These are phyloP conservation scores for Margaritifera margaritifera DNA, from an alignment of 2,888 invertebrate species.

Conservation along the genomic window DNA sequence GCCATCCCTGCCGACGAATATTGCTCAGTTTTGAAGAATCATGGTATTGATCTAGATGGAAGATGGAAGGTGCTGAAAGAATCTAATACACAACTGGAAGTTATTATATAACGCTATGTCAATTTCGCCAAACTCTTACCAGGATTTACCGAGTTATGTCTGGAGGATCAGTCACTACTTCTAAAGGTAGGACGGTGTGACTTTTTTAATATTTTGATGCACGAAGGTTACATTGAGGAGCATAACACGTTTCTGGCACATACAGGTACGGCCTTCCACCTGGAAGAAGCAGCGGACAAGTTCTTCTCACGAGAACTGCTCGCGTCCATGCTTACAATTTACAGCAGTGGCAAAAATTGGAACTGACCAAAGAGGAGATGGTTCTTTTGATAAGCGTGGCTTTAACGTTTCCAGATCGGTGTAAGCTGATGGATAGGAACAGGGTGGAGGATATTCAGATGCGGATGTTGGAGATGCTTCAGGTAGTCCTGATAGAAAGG, in stretches of 20 bases:
- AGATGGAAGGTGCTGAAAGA: slow-evolving; percentile 21
- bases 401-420: slow-evolving; percentile 23
- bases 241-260: slow-evolving; percentile 12
- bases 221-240: slow-evolving; percentile 22
- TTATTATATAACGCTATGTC: slow-evolving; percentile 24
- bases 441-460: slow-evolving; percentile 32
- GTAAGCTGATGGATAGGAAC: slow-evolving; percentile 19
- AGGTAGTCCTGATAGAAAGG: slow-evolving; percentile 8
- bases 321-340: slow-evolving; percentile 12
- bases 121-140: slow-evolving; percentile 35
- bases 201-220: slow-evolving; percentile 29
- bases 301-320: slow-evolving; percentile 18
- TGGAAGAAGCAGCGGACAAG: slow-evolving; percentile 26
- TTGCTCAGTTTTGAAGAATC: slow-evolving; percentile 22
- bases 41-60: slow-evolving; percentile 35
- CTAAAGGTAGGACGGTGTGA: slow-evolving; percentile 27
- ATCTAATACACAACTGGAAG: slow-evolving; percentile 19
- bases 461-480: slow-evolving; percentile 16
- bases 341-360: slow-evolving; percentile 24
- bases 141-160: slow-evolving; percentile 25
- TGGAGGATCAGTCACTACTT: slow-evolving; percentile 28
- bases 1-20: slow-evolving; percentile 33
- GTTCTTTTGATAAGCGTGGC: slow-evolving; percentile 21
- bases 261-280: slow-evolving; percentile 22
- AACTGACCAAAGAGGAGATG: slow-evolving; percentile 25